phyloP scores from a whole-genome alignment of 2,113 vertebrate genomes.

The Panthera leo region DNA sequence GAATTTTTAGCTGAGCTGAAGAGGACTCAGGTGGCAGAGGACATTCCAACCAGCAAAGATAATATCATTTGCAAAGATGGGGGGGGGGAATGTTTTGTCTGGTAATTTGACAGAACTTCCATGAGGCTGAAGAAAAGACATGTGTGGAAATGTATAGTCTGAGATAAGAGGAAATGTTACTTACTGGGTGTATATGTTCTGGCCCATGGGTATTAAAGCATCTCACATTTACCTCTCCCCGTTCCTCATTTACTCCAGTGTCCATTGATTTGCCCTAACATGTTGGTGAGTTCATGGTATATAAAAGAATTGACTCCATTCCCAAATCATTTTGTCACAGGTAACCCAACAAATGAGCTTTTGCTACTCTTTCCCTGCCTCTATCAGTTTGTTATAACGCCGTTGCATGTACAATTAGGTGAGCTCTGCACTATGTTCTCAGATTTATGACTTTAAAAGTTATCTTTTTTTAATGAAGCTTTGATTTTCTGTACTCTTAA shows the following conservation, averaged over 20 bases:
- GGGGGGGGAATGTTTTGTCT: neutral
- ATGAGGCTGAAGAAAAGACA: neutral
- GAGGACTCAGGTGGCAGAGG: neutral
- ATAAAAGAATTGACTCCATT: neutral
- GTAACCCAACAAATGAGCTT: neutral
- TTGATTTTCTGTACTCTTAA: conserved; percentile 57
- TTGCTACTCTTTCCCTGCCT: neutral
- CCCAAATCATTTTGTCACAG: neutral
- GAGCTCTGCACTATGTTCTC: neutral
- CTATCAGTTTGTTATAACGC: neutral
- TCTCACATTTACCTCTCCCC: neutral
- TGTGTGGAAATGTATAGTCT: neutral
- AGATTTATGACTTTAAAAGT: neutral
- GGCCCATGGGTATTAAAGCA: neutral
- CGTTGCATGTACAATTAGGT: neutral
- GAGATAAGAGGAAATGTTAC: neutral
- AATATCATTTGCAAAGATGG: neutral
- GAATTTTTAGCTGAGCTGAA: neutral
- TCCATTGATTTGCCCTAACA: neutral
- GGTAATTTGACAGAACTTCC: neutral
- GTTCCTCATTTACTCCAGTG: neutral
- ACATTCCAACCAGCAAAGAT: neutral
- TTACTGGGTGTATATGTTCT: neutral
- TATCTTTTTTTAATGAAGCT: neutral
- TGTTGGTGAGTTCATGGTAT: neutral